A percentile compares a stretch with the other conserved stretches of the same genome.
phyloP scores from a whole-genome alignment of 2,888 invertebrate genomes.

The Microdon myrmicae region DNA sequence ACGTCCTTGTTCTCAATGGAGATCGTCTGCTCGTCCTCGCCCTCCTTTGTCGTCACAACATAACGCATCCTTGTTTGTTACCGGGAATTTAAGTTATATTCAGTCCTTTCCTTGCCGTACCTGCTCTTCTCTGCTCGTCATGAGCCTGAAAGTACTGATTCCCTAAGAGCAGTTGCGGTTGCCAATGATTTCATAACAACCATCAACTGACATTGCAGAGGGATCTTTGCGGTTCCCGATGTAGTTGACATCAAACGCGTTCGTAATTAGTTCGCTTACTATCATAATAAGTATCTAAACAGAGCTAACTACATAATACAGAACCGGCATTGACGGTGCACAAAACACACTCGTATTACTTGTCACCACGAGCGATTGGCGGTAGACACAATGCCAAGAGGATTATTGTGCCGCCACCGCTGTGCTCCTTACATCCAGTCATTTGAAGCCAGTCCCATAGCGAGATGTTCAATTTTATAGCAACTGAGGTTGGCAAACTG shows the following conservation, averaged over 20 bases:
- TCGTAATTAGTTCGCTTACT: slow-evolving; percentile 34
- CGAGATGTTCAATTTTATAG: too few relatives aligned
- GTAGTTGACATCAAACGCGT: slow-evolving; percentile 26
- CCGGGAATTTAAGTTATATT: slow-evolving; percentile 21
- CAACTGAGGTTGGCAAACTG: too few relatives aligned
- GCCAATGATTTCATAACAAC: slow-evolving; percentile 41
- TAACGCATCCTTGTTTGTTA: too few relatives aligned
- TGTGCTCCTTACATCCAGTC: not conserved
- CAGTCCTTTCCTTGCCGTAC: not conserved
- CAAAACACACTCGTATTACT: slow-evolving; percentile 16
- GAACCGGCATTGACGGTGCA: slow-evolving; percentile 16
- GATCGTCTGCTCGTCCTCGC: too few relatives aligned
- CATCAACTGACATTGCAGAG: slow-evolving; percentile 6
- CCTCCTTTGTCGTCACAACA: too few relatives aligned
- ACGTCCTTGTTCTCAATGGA: slow-evolving; percentile 9
- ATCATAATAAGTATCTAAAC: slow-evolving; percentile 24
- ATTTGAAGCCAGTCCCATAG: too few relatives aligned
- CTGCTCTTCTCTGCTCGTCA: slow-evolving; percentile 2
- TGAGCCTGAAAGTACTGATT: slow-evolving; percentile 12
- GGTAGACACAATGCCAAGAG: slow-evolving; percentile 7
- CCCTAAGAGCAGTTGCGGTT: slow-evolving; percentile 26
- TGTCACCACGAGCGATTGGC: slow-evolving; percentile 9
- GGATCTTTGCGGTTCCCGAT: slow-evolving; percentile 16
- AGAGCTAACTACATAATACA: too few relatives aligned
- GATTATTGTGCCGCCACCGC: not conserved